phyloP scores from a whole-genome alignment of 2,888 invertebrate species.

The Cyaniris semiargus region DNA sequence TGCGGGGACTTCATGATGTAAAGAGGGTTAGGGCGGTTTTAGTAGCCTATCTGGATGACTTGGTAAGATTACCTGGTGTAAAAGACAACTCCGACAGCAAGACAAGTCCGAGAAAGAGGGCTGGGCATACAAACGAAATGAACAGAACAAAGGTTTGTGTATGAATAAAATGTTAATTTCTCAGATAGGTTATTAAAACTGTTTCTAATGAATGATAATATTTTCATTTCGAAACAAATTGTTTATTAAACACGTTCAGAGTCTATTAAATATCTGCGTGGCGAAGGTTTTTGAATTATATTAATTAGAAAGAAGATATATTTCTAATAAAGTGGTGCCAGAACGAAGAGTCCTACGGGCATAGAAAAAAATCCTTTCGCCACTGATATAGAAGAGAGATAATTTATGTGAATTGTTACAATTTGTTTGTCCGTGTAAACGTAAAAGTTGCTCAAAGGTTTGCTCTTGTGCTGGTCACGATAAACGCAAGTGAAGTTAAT shows the following conservation, averaged over 20 bases:
- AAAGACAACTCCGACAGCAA: too few relatives aligned
- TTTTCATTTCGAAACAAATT: background rate
- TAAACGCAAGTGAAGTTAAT: slow-evolving; percentile 44
- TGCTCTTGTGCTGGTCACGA: slow-evolving; percentile 62
- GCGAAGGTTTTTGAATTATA: background rate
- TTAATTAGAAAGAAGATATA: background rate
- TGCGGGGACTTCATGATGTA: slow-evolving; percentile 87
- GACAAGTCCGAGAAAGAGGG: too few relatives aligned
- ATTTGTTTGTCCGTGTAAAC: background rate
- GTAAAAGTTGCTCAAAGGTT: slow-evolving; percentile 23
- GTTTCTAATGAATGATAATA: background rate
- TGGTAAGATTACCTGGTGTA: background rate
- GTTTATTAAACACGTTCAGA: background rate
- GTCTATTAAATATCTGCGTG: background rate
- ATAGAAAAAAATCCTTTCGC: background rate
- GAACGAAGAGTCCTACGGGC: background rate
- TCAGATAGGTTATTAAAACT: background rate
- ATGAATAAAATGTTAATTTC: too few relatives aligned
- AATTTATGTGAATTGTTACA: slow-evolving; percentile 21
- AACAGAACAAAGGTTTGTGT: too few relatives aligned
- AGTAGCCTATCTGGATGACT: background rate
- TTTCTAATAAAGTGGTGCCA: background rate
- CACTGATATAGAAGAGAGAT: background rate
- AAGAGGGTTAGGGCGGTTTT: slow-evolving; percentile 37
- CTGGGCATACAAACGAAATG: too few relatives aligned